Percentiles rank a stretch among this genome's conserved stretches.
These are phyloP conservation scores for Gopherus flavomarginatus DNA, from an alignment of 2,113 vertebrate species.

Conservation along the genomic window DNA sequence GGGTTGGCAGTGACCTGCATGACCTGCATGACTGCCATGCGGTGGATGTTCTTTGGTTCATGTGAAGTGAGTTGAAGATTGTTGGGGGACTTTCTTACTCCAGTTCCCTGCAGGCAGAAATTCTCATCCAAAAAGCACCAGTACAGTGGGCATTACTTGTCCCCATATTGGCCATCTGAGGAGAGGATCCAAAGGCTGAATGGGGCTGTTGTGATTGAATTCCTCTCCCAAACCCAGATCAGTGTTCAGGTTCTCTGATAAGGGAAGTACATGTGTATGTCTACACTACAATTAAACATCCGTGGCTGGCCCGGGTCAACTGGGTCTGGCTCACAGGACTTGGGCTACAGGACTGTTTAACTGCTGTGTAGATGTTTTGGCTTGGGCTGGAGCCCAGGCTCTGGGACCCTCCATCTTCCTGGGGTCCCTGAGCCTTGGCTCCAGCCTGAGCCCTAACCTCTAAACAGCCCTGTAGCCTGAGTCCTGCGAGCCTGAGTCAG, in stretches of 20 bases:
- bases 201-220: not conserved
- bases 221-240: not conserved
- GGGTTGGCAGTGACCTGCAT: not conserved
- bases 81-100: not conserved
- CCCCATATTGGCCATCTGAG: not conserved
- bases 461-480: too few relatives aligned
- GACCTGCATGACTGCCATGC: not conserved
- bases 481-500: too few relatives aligned
- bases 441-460: too few relatives aligned
- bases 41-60: not conserved
- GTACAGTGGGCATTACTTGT: not conserved
- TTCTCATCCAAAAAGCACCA: not conserved
- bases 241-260: not conserved
- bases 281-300: too few relatives aligned
- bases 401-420: too few relatives aligned
- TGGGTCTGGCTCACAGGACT: too few relatives aligned
- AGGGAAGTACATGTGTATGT: too few relatives aligned
- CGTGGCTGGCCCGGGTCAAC: too few relatives aligned
- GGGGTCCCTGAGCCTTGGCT: too few relatives aligned
- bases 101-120: not conserved
- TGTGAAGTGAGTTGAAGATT: not conserved
- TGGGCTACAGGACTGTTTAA: too few relatives aligned
- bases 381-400: too few relatives aligned
- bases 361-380: too few relatives aligned
- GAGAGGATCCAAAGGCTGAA: not conserved